Base-by-base conservation (phyloP, 2,888 invertebrate genomes). In the Acheta domesticus region DNA sequence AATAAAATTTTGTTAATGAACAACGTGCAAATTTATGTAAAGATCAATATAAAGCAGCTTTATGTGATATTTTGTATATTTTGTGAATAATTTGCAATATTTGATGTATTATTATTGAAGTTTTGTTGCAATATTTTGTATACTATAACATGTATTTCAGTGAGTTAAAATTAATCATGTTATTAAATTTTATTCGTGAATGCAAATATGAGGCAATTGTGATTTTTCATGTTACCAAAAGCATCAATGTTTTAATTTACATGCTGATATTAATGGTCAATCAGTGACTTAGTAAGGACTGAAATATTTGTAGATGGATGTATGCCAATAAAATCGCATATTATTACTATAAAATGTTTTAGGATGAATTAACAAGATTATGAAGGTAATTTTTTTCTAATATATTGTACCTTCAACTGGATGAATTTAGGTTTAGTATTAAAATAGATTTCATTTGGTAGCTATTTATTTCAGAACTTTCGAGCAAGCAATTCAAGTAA, bases 61-160 rank as follows among this genome's bases (percentile, higher is more conserved):
- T 62, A 62, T 62, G 62, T 62, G 62, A 62, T 62, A 62, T n/a
- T 62, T 62, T 62, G 62, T 62, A 62, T n/a, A n/a, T 19, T 62
- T 62, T 62, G 62, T n/a, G 14, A 62, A 62, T 62, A 62, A 62
- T 62, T 62, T 62, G 16, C n/a, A 19, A 19, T 62, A 14, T 62
- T 19, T 19, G 16, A 14, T 62, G 62, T 62, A 19, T 62, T n/a
- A 62, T 19, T 62, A 14, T 19, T 62, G 12, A 62, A 62, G 3
- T 62, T 62, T 14, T 62, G 14, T 62, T 62, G n/a, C 62, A 36
- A 36, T 36, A 36, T 36, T 36, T 36, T 36, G 36, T 36, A 36
- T 36, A 36, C 36, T 36, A 36, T 36, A 36, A 19, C 62, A 62
- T n/a, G 62, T 62, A 62, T 19, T 62, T 62, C 36, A 62, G 62